Conservation (phyloP, 2,888 invertebrate genomes). For the Lapara coniferarum region DNA sequence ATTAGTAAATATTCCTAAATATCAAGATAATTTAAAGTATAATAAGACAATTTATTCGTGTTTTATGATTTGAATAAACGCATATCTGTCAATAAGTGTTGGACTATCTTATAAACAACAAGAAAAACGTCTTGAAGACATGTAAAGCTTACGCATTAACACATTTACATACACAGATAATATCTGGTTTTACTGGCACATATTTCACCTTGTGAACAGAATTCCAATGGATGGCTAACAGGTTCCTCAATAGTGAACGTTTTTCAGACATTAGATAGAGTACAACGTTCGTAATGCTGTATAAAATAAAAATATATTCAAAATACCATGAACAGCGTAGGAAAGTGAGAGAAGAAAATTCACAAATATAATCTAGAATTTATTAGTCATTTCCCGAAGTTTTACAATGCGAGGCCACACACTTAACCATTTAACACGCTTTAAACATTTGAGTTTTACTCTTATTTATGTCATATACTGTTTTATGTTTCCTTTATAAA, state of each 20-base stretch:
- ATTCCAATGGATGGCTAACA: slow-evolving; percentile 1
- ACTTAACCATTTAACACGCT: slow-evolving; percentile 23
- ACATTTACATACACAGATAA: slow-evolving; percentile 4
- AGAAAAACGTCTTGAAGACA: slow-evolving; percentile 1
- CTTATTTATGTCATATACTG: slow-evolving; percentile 19
- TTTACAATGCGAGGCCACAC: slow-evolving; percentile 11
- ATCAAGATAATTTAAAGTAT: not conserved
- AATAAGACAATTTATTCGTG: slow-evolving; percentile 1
- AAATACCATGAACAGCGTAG: not conserved
- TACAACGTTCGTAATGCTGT: too few relatives aligned
- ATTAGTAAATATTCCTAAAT: not conserved
- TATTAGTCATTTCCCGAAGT: slow-evolving; percentile 9
- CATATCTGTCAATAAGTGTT: slow-evolving; percentile 1
- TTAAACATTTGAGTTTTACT: slow-evolving; percentile 18
- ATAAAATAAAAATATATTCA: not conserved
- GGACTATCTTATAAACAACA: slow-evolving; percentile 4
- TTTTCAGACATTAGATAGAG: not conserved
- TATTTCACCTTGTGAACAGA: slow-evolving; percentile 12
- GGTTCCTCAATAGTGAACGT: not conserved
- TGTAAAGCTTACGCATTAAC: slow-evolving; percentile 18
- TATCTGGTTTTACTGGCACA: not conserved
- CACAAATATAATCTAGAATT: not conserved
- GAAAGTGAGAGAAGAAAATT: not conserved
- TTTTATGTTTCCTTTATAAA: slow-evolving; percentile 25
- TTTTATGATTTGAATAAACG: not conserved